Base-by-base conservation (phyloP, 2,797 vertebrate species). In the Bradypodion ventrale region DNA sequence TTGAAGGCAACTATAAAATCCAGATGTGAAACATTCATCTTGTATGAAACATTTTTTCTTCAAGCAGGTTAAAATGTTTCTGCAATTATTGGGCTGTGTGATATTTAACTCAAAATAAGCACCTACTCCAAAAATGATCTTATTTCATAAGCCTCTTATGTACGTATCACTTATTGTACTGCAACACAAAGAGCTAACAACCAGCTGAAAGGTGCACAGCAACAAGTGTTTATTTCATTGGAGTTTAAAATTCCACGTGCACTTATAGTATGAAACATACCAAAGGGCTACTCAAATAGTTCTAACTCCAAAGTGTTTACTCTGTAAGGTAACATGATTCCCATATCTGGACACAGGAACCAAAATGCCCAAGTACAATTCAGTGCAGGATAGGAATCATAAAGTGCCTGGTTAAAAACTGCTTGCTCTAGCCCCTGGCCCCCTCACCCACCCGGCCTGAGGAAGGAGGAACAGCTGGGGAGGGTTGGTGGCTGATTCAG, bases 231-330 rank as follows among this genome's bases (percentile, higher is more conserved):
- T 68, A 75, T 68, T 60, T 40, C 83, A 84, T 0, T 76, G 49
- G 91, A 89, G 37, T 9, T 83, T 13, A 40, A 70, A 63, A 74
- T 81, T 66, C 62, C 5, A 87, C 1, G 3, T 6, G 15, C 52
- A 37, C 19, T 65, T 7, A 74, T 60, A 77, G 83, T 84, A 86
- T 32, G 1, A 0, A 40, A 12, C 40, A 69, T 8, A 56, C 7
- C 82, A 32, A 76, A 75, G n/a, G 1, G 37, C 29, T n/a, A 65
- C 25, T 52, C 60, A 66, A 82, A 75, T 66, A 75, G 42, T 40
- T 40, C 21, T 37, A 74, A 42, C 60, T 82, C 59, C 12, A 10
- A 63, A 35, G 29, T 74, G 60, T 74, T 82, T 82, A 21, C 44
- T 52, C 37, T 81, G 35, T 60, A 60, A 59, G 49, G 74, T 75